Evolutionary conservation across 2,888 invertebrate species (phyloP), one percentile per base, ranked within the genome.

Genomic region (Orthosia cruda): DNA sequence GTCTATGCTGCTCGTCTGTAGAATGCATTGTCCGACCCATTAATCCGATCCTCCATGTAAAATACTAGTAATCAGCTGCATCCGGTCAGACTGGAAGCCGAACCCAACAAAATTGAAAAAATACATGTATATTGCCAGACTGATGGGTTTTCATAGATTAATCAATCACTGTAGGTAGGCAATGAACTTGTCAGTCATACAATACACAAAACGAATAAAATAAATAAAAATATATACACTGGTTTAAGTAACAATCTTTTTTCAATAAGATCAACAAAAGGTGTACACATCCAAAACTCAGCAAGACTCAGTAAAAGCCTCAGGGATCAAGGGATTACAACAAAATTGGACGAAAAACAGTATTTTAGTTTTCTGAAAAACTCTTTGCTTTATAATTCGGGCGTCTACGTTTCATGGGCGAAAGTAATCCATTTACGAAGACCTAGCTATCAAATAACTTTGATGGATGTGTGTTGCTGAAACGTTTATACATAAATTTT

Each of bases 391-490:
- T 45, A 63, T 58, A 65, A 81, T 55, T 65, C 45, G 61, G 11
- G 13, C n/a, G 3, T 47, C 18, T 13, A 20, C 16, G 20, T 40
- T 58, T 47, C 23, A 49, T 63, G 50, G 54, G 13, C 4, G 9
- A 75, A 75, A 47, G 61, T 75, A 81, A 75, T 81, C 64, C 61
- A 64, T 81, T 77, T 61, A 52, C 26, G 55, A 45, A 81, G 47
- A 58, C 23, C 32, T 72, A 32, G 4, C 32, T 63, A 71, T 77
- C 62, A 80, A 73, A 47, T 58, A 55, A 26, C 2, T 63, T 74
- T 81, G 74, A 77, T 63, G 74, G 57, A 74, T 76, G 55, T 71
- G 49, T 26, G 72, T 50, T 76, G 55, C 20, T 50, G n/a, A 80
- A 62, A 62, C 40, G 26, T 40, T 70, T 54, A 23, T 59, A 54